These are phyloP conservation scores for Fregetta grallaria DNA, from an alignment of 2,113 vertebrate species.

Conservation along the genomic window DNA sequence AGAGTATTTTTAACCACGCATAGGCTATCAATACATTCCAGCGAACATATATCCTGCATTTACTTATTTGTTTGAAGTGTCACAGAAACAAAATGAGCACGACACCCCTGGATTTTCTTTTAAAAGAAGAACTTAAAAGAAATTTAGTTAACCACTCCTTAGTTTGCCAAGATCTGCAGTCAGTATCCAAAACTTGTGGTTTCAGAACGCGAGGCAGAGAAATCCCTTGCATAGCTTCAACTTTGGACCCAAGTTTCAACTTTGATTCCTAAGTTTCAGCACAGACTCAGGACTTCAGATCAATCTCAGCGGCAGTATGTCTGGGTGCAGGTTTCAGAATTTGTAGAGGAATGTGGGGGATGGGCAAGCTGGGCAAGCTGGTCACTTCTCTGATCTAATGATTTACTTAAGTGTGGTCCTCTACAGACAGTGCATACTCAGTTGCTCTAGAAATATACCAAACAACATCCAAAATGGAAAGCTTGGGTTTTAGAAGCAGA, in stretches of 20 bases:
- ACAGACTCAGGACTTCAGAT: not conserved
- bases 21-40: not conserved
- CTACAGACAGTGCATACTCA: not conserved
- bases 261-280: not conserved
- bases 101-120: not conserved
- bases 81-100: not conserved
- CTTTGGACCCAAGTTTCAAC: not conserved
- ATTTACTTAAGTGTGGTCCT: not conserved
- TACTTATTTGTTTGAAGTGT: not conserved
- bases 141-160: not conserved
- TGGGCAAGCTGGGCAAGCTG: not conserved
- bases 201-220: not conserved
- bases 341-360: not conserved
- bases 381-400: not conserved
- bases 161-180: not conserved
- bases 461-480: not conserved
- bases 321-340: not conserved
- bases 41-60: not conserved
- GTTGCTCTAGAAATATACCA: not conserved
- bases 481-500: not conserved
- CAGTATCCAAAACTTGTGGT: not conserved
- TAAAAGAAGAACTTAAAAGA: not conserved
- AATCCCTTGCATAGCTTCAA: not conserved
- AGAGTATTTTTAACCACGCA: not conserved
- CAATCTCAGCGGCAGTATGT: not conserved